A percentile compares a stretch with the other conserved stretches of the same genome.
Evolutionary conservation across 2,797 vertebrate species (phyloP).

Genomic region (Lutjanus campechanus): DNA sequence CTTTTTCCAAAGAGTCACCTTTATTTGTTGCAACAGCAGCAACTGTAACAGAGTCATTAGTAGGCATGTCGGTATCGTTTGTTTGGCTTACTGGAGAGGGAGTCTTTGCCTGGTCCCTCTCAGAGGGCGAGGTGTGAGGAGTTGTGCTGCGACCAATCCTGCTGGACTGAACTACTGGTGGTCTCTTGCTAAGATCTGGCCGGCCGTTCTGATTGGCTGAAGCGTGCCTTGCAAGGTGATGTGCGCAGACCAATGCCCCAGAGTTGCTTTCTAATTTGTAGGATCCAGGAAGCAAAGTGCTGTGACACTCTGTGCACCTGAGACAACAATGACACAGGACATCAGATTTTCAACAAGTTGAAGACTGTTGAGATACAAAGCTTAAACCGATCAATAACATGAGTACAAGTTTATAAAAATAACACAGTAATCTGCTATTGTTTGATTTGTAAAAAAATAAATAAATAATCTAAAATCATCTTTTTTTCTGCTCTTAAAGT

Average conservation of each 20-base stretch:
- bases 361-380: not conserved
- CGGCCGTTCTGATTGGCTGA: constrained; percentile 81
- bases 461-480: not conserved
- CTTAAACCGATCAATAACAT: not conserved
- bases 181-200: constrained; percentile 80
- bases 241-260: constrained; percentile 90
- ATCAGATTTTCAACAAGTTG: not conserved
- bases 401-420: not conserved
- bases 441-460: not conserved
- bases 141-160: constrained; percentile 54
- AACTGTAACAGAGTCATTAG: constrained; percentile 12
- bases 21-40: constrained; percentile 20
- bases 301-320: constrained; percentile 94
- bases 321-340: constrained; percentile 34
- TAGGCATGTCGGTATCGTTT: not conserved
- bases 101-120: constrained; percentile 43
- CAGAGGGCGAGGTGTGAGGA: constrained; percentile 48
- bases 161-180: constrained; percentile 46
- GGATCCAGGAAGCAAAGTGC: constrained; percentile 94
- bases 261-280: constrained; percentile 88
- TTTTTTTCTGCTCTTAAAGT: not conserved
- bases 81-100: constrained; percentile 27
- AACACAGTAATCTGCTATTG: not conserved
- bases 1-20: constrained; percentile 48
- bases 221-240: constrained; percentile 86